A percentile compares a stretch with the other conserved stretches of the same genome.
phyloP scores from a whole-genome alignment of 2,797 vertebrate species.

The Rousettus madagascariensis region DNA sequence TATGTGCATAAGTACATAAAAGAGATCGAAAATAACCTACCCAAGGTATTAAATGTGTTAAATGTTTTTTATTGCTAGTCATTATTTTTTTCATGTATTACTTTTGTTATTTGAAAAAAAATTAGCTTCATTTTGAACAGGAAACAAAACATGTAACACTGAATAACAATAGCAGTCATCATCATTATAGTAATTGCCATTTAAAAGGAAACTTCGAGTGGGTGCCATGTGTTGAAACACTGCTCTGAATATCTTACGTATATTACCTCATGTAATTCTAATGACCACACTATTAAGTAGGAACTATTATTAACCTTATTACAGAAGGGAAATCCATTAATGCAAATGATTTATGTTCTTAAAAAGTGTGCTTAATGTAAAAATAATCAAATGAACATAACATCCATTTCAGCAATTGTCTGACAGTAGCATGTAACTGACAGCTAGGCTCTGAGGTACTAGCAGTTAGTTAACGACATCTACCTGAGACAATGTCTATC shows the following conservation, averaged over 20 bases:
- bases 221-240: background rate
- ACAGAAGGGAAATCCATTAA: background rate
- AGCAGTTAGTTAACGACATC: background rate
- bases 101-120: slow-evolving; percentile 17
- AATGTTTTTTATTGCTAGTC: background rate
- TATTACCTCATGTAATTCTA: background rate
- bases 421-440: background rate
- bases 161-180: background rate
- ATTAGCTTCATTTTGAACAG: slow-evolving; percentile 35
- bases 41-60: background rate
- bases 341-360: background rate
- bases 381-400: background rate
- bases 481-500: too few relatives aligned
- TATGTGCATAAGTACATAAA: background rate
- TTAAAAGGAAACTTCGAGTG: background rate
- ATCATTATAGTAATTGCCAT: background rate
- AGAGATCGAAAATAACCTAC: background rate
- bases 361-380: background rate
- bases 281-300: background rate
- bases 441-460: background rate
- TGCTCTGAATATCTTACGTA: background rate
- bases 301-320: background rate
- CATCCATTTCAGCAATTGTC: background rate
- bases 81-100: background rate
- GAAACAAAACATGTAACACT: background rate